Evolutionary conservation across 2,797 vertebrate genomes (phyloP), one percentile per base, ranked within the genome.

Genomic region (Choloepus didactylus): DNA sequence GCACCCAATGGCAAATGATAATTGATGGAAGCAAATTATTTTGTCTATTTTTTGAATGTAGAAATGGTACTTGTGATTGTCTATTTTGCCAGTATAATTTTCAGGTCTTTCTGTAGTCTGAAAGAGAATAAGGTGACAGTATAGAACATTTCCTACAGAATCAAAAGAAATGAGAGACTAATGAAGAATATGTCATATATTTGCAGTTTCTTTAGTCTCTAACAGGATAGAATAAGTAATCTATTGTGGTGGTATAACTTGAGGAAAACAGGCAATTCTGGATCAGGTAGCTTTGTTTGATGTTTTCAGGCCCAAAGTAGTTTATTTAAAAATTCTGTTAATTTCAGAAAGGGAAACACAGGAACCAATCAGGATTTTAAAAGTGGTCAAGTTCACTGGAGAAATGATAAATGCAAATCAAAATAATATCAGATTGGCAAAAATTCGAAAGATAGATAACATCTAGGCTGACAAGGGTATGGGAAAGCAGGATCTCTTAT

Each of bases 261-360:
- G 66, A 91, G 62, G 54, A 66, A 85, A 87, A 82, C 44, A 77
- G 59, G 12, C 51, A 72, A 83, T 76, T 84, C 54, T 69, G 49
- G 75, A 76, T 19, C 35, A 16, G 2, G 11, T 51, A 41, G 56
- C 67, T 91, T 85, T 90, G 15, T 66, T 64, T 86, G 31, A 46
- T 80, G 4, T 92, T 88, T 92, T 94, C 62, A 46, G 31, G 54
- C 51, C 49, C 46, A 8, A 10, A 18, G 21, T 89, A n/a, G 49
- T 66, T 89, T 62, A 16, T 56, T 83, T 59, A 41, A 7, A 56
- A 84, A n/a, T 77, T 70, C 25, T 85, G 21, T 38, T 67, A 8
- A 62, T 91, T 95, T 91, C 44, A 80, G 59, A 84, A 95, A 83
- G 90, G 81, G 49, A 82, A 91, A 83, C 16, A 31, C 70, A 29